Evolutionary conservation across 2,113 vertebrate species (phyloP).

Genomic region (Macaca fascicularis): T2T-MFA8v1.1 NC_088377.1:71061001-71061500

Average conservation of each 20-base stretch:
- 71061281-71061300: slow-evolving; percentile 82
- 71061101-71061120: background rate
- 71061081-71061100: background rate
- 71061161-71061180: slow-evolving; percentile 15
- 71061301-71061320: slow-evolving; percentile 82
- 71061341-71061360: slow-evolving; percentile 80
- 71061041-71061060: too few relatives aligned
- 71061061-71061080: background rate
- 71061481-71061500: background rate
- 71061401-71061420: slow-evolving; percentile 73
- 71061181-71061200: slow-evolving; percentile 57
- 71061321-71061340: slow-evolving; percentile 76
- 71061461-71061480: slow-evolving; percentile 54
- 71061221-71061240: slow-evolving; percentile 77
- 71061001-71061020: background rate
- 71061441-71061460: slow-evolving; percentile 38
- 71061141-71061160: slow-evolving; percentile 37
- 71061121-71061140: slow-evolving; percentile 36
- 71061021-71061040: too few relatives aligned
- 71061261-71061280: slow-evolving; percentile 79
- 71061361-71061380: slow-evolving; percentile 69
- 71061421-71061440: slow-evolving; percentile 47
- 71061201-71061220: slow-evolving; percentile 57
- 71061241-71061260: slow-evolving; percentile 78
- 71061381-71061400: slow-evolving; percentile 70